These are phyloP conservation scores for Chloropsis cyanopogon DNA, from an alignment of 2,113 vertebrate genomes.

Conservation along the genomic window DNA sequence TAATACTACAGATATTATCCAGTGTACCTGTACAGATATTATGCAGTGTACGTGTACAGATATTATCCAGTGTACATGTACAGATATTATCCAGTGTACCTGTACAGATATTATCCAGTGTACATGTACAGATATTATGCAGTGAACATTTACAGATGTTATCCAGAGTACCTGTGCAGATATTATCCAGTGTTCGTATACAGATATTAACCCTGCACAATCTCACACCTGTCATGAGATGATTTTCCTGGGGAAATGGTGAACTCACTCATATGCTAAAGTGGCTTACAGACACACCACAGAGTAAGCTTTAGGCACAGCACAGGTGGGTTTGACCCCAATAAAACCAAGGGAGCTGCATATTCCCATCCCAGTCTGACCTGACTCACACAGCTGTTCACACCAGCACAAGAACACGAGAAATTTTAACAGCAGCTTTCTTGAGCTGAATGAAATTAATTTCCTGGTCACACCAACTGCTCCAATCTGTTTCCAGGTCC, in stretches of 20 bases:
- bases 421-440: background rate
- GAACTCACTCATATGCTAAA: background rate
- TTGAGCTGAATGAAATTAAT: background rate
- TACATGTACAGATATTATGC: too few species aligned
- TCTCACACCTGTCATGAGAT: background rate
- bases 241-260: background rate
- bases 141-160: too few species aligned
- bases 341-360: background rate
- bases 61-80: too few species aligned
- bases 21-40: too few species aligned
- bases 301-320: background rate
- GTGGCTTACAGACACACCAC: background rate
- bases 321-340: background rate
- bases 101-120: too few species aligned
- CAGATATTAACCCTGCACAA: background rate
- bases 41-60: too few species aligned
- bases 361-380: background rate
- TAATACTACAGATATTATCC: background rate
- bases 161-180: too few species aligned
- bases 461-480: background rate
- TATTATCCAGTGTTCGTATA: too few species aligned
- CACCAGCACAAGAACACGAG: background rate
- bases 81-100: too few species aligned
- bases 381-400: background rate
- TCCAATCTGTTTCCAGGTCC: background rate